Evolutionary conservation across 2,888 invertebrate species (phyloP).

Genomic region (Pammene fasciana): DNA sequence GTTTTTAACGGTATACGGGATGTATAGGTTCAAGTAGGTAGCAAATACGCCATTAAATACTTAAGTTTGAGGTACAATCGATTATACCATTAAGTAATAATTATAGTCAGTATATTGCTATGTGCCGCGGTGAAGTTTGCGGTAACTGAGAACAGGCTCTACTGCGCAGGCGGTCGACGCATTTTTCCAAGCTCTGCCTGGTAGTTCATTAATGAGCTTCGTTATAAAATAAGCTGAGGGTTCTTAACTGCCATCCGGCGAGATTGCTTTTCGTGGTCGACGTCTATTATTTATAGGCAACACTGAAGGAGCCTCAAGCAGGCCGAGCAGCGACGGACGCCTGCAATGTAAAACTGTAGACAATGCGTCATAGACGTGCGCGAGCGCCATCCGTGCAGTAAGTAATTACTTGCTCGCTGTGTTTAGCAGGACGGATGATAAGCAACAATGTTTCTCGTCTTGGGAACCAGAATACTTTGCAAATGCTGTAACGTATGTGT

Average conservation of each 20-base stretch:
- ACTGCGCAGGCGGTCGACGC: conserved; percentile 51
- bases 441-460: conserved; percentile 33
- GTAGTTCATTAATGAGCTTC: conserved; percentile 72
- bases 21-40: conserved; percentile 35
- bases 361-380: conserved; percentile 65
- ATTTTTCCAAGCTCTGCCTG: conserved; percentile 55
- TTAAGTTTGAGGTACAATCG: conserved; percentile 49
- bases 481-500: conserved; percentile 52
- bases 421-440: conserved; percentile 51
- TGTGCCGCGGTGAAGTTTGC: conserved; percentile 43
- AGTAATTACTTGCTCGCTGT: conserved; percentile 52
- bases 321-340: conserved; percentile 57
- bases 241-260: conserved; percentile 75
- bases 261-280: conserved; percentile 81
- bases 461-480: conserved; percentile 36
- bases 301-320: conserved; percentile 65
- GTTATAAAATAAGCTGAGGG: conserved; percentile 78
- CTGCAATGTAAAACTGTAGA: conserved; percentile 45
- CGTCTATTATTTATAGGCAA: conserved; percentile 76
- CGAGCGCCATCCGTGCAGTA: conserved; percentile 57
- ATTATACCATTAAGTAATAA: conserved; percentile 72
- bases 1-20: conserved; percentile 41
- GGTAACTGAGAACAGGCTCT: conserved; percentile 57
- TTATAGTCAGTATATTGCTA: conserved; percentile 65
- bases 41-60: conserved; percentile 40